Evolutionary conservation across 2,888 invertebrate genomes (phyloP), one percentile per base, ranked within the genome.

Genomic region (Nephrotoma guestfalica): DNA sequence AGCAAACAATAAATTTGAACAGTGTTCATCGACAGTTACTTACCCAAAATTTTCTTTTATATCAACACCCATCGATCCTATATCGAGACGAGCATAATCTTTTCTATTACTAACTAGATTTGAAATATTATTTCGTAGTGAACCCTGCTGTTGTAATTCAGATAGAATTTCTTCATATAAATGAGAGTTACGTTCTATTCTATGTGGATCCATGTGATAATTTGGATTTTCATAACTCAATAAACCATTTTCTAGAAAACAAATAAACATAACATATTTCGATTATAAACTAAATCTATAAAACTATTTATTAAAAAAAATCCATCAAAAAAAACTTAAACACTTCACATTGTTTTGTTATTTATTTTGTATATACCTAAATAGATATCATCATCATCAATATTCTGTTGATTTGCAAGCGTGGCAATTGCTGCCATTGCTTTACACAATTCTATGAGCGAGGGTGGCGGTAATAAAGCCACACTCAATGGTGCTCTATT

Each of bases 161-260:
- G 91, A 88, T 87, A 89, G 88, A 91, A 92, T 92, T 88, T 89
- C 89, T 89, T 93, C 93, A 92, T 95, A 96, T 87, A 96, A 93
- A 89, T 96, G 95, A 88, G 93, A 93, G 91, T 94, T 88, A 94
- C 94, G 90, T 95, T 95, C 89, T 94, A 93, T 86, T 95, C 96
- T 89, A 96, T 95, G 92, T 87, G 96, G 95, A 90, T 95, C 95
- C 93, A 96, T 92, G 90, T 96, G 96, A 92, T 97, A 97, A 92
- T 97, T 97, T 41, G 97, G 97, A 91, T 97, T 97, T 93, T 97
- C 96, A 92, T 97, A 97, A 89, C 97, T 97, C 90, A 97, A 93
- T 88, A 96, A 94, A 91, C 97, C 97, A 93, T 96, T 96, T 93
- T 97, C 97, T 97, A 94, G 47, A 84, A 15, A 83, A 86, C 11